Evolutionary conservation across 2,888 invertebrate genomes (phyloP), one percentile per base, ranked within the genome.

Genomic region (Oscheius myriophilus): DNA sequence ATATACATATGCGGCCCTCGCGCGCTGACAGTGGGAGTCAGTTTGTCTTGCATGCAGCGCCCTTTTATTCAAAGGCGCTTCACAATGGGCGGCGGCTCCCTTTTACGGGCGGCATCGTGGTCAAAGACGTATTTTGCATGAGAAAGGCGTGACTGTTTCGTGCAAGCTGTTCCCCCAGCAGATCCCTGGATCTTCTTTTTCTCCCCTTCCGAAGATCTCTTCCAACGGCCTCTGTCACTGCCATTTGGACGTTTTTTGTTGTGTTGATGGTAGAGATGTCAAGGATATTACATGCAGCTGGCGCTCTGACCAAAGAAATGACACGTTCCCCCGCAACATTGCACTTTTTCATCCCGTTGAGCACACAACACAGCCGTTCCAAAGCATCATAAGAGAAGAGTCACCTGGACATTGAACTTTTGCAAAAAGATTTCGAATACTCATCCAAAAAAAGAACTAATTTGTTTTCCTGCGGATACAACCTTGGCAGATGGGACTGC

Each of bases 121-220:
- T 61, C 61, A 61, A 61, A 61, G 46, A 49, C 46, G 46, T 61
- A 46, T 61, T 61, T 61, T 25, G 61, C 61, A 61, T 61, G 21
- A 49, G 61, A 46, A 61, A 26, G 26, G 43, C 21, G 58, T 46
- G 61, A 14, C 33, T 23, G 61, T 61, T 43, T 25, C 16, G 61
- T 21, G 49, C 61, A 61, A 61, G 46, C 61, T 61, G 61, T 46
- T 43, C 25, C 59, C 25, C 0, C 26, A n/a, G 12, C n/a, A 7
- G 26, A 16, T 25, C 16, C 33, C n/a, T 33, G 23, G 18, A 26
- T 25, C 61, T 12, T 14, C 25, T 59, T 43, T 45, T 26, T 46
- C 21, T 59, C 25, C 26, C 39, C 49, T 26, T 33, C 21, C 18
- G 33, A 61, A n/a, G 61, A 61, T 49, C 49, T 61, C 25, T 49